Evolutionary conservation across 1,140 invertebrate genomes (phyloP), one percentile per base, ranked within the genome.

Genomic region (Drosophila watanabei): DNA sequence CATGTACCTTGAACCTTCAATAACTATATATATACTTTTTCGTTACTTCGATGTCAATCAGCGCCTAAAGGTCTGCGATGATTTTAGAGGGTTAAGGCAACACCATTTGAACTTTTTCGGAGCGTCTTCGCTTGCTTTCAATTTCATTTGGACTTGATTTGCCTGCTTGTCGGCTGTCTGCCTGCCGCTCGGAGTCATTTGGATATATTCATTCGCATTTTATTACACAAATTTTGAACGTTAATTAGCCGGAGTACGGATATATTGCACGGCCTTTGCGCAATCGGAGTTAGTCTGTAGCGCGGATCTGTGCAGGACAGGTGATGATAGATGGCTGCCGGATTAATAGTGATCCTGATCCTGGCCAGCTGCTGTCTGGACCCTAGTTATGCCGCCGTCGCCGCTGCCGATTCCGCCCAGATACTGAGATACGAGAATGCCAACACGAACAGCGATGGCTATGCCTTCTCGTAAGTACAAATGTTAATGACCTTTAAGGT

Each of bases 371-470:
- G 61, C 49, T 39, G 43, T 18, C 35, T 24, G 16, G 28, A 52
- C 43, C 18, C 32, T 41, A n/a, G 54, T 45, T 51, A 41, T 41
- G 33, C 68, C 72, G 39, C 48, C 66, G 33, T 64, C 72, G 39
- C 48, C 66, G 32, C 51, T 43, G 11, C 41, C 16, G 45, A 61
- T 37, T 93, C 73, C 92, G 94, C 94, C 2, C 93, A 94, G 62
- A 94, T 94, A 56, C 32, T 94, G 6, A 91, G 93, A 57, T 94
- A 94, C 68, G 94, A 94, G 20, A 90, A 92, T 30, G 92, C 37
- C 16, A 71, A 71, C 11, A 93, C 81, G 93, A 94, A 68, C 84
- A 80, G 60, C 92, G 94, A 90, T 70, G 86, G 86, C 56, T 90
- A 90, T 69, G 80, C 80, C 65, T 94, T 92, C 63, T 75, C 35